A percentile compares a stretch with the other conserved stretches of the same genome.
Conservation (phyloP, 2,113 vertebrate genomes). For the Poeciliopsis prolifica region DNA sequence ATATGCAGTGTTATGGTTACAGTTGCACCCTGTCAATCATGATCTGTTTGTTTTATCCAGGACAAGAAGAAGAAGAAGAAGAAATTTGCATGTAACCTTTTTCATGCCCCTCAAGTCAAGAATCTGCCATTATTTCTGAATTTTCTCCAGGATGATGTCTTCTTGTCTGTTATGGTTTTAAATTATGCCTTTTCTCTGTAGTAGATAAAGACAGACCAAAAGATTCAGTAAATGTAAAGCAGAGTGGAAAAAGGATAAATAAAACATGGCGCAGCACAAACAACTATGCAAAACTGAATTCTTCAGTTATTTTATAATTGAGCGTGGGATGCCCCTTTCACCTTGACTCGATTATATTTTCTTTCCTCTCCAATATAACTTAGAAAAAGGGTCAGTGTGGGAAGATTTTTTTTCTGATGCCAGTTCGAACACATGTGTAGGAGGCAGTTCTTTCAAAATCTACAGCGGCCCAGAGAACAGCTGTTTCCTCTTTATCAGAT, state of each 20-base stretch:
- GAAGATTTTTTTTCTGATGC: slow-evolving; percentile 21
- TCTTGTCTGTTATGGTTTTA: neutral
- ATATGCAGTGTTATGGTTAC: slow-evolving; percentile 43
- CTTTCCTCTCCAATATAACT: neutral
- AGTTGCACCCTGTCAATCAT: slow-evolving; percentile 46
- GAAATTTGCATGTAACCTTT: neutral
- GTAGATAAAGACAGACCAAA: neutral
- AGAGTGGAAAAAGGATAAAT: neutral
- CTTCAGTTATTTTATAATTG: slow-evolving; percentile 25
- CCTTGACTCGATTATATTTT: neutral
- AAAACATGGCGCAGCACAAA: slow-evolving; percentile 7
- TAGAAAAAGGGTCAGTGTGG: slow-evolving; percentile 19
- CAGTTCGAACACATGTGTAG: slow-evolving; percentile 23
- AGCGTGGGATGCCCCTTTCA: slow-evolving; percentile 5
- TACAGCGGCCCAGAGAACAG: slow-evolving; percentile 36
- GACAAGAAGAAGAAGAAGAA: slow-evolving; percentile 45
- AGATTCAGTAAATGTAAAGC: neutral
- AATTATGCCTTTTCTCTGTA: neutral
- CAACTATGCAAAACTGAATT: neutral
- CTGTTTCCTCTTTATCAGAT: slow-evolving; percentile 63
- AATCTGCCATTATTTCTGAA: neutral
- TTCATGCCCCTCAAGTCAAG: neutral
- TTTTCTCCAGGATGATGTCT: neutral
- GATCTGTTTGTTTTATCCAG: slow-evolving; percentile 23
- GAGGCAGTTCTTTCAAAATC: slow-evolving; percentile 25